These are phyloP conservation scores for Synanthedon myopaeformis DNA, from an alignment of 2,888 invertebrate species.

Conservation along the genomic window DNA sequence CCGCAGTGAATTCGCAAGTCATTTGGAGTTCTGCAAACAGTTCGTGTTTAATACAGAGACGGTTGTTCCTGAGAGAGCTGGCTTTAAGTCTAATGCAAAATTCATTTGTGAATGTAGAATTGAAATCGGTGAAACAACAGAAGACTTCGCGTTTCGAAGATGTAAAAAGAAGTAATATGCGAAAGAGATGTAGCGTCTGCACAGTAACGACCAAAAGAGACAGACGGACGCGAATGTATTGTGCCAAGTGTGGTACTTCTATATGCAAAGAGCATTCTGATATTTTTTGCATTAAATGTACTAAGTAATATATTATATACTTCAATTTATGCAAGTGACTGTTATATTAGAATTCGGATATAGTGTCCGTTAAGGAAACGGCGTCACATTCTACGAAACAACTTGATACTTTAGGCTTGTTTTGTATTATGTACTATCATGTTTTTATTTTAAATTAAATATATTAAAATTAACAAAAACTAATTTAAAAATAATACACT, in stretches of 20 bases:
- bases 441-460: too few relatives aligned
- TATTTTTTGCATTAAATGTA: constrained; percentile 38
- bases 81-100: constrained; percentile 37
- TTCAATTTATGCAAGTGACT: too few relatives aligned
- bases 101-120: constrained; percentile 5
- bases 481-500: too few relatives aligned
- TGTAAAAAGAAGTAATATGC: constrained; percentile 18
- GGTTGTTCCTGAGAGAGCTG: constrained; percentile 44
- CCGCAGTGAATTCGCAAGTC: constrained; percentile 55
- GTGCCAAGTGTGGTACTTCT: constrained; percentile 41
- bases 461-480: too few relatives aligned
- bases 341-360: too few relatives aligned
- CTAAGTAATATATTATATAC: background rate
- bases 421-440: too few relatives aligned
- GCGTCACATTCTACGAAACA: too few relatives aligned
- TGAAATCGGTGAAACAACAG: constrained; percentile 11
- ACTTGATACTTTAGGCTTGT: too few relatives aligned
- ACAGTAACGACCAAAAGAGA: constrained; percentile 34
- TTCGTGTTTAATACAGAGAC: constrained; percentile 26
- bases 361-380: too few relatives aligned
- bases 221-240: constrained; percentile 42
- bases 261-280: constrained; percentile 54
- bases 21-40: constrained; percentile 41
- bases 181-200: constrained; percentile 42
- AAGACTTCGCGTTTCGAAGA: constrained; percentile 10